Evolutionary conservation across 2,888 invertebrate genomes (phyloP), one percentile per base, ranked within the genome.

Genomic region (Nephrotoma appendiculata): DNA sequence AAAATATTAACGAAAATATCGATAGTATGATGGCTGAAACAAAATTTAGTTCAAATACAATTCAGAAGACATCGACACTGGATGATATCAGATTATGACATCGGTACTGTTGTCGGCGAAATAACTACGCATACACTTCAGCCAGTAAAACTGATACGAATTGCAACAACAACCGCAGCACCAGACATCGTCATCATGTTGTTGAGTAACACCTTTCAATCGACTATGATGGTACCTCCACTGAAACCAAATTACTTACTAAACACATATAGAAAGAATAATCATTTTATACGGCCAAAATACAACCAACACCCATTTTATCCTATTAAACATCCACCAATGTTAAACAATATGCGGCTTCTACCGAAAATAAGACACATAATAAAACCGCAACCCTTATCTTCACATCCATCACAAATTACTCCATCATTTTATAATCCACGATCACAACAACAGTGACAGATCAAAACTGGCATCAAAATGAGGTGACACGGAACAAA

Each of bases 41-140:
- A 7, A 84, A 41, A 84, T 84, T 42, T 15, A 85, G 11, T 45
- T 7, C 42, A 41, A 85, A 71, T 71, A 19, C 7, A n/a, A 31
- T n/a, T 71, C 84, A 42, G 41, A 42, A 5, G 41, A 11, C 83
- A 84, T 42, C n/a, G 11, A 45, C 44, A 19, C 44, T 11, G 3
- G 89, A 89, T 87, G 89, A 90, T 86, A 92, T 31, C 71, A 1
- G 91, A 92, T 88, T 88, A 91, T 83, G 90, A 91, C 87, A 92
- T 91, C 87, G 92, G 92, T 11, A 93, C 93, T 90, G 91, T 92
- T 6, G 90, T 92, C 48, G 92, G 93, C 89, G 93, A 92, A 89
- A 92, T 93, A 6, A 92, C 92, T 88, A 90, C 91, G 87, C 89
- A 92, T 87, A 92, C 92, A 5, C 88, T 93, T 44, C 89, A 90